Base-by-base conservation (phyloP, 2,888 invertebrate species). In the Timandra comae region DNA sequence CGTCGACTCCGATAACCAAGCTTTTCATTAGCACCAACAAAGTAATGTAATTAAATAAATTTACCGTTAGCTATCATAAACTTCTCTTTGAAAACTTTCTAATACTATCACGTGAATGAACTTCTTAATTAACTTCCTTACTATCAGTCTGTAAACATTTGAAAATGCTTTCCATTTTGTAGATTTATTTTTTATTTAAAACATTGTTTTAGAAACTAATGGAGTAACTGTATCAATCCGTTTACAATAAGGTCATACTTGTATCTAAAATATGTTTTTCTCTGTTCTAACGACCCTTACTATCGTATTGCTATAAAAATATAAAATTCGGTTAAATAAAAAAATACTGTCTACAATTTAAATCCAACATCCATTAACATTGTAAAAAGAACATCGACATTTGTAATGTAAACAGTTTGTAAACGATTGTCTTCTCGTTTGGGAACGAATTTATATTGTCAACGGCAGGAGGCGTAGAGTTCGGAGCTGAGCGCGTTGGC, bases 401-500 rank as follows among this genome's bases (percentile, higher is more conserved):
- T 52, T 35, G 44, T 46, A 38, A 50, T 36, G 45, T 46, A 38
- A 50, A 56, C 56, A 43, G 49, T 56, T 55, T 51, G 41, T 51
- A 59, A 67, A 55, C 58, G 62, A 71, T 69, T 68, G 67, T 70
- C 56, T 66, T 62, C 49, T 62, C 58, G 61, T 64, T 65, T 56
- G 56, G 51, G 48, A 56, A 46, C 55, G 60, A 67, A 75, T 73
- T 63, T 74, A 72, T 67, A 63, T 61, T 66, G 66, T 64, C 65
- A 71, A 53, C 61, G 66, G 59, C 73, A 72, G 56, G 55, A 46
- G 51, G 28, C 34, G 42, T 46, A 40, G 43, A 32, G 42, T 40
- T 38, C 43, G 52, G 51, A 46, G 66, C 63, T 68, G 59, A 66
- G 58, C 62, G 63, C 62, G 58, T 52, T 62, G 60, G 56, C 52